These are phyloP conservation scores for Misgurnus anguillicaudatus DNA, from an alignment of 2,113 vertebrate genomes.

Conservation along the genomic window DNA sequence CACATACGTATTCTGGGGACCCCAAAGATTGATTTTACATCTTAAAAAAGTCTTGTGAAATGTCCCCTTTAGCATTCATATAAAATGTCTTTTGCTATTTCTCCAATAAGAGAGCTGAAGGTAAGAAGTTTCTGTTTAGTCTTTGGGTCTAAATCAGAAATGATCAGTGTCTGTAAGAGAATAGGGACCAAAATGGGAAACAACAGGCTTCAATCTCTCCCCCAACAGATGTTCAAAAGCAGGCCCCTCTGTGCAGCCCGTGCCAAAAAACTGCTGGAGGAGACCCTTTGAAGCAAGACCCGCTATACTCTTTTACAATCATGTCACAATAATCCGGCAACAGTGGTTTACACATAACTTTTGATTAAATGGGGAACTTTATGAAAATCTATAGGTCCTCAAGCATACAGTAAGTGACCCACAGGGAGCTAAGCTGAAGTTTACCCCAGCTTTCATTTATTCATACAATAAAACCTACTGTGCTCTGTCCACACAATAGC, in stretches of 20 bases:
- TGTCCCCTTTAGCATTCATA: too few relatives aligned
- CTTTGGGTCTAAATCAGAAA: too few relatives aligned
- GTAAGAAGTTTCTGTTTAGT: too few relatives aligned
- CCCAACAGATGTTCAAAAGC: slow-evolving; percentile 57
- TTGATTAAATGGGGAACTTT: slow-evolving; percentile 61
- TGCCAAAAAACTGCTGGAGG: slow-evolving; percentile 66
- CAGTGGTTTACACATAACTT: slow-evolving; percentile 69
- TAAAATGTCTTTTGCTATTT: too few relatives aligned
- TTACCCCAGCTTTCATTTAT: slow-evolving; percentile 55
- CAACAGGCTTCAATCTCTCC: slow-evolving; percentile 8
- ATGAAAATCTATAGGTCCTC: slow-evolving; percentile 46
- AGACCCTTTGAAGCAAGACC: slow-evolving; percentile 67
- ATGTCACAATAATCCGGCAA: slow-evolving; percentile 65
- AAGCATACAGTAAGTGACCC: slow-evolving; percentile 54
- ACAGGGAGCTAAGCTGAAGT: slow-evolving; percentile 52
- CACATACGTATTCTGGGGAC: too few relatives aligned
- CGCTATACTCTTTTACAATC: slow-evolving; percentile 66
- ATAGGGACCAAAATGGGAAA: background rate
- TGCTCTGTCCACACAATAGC: slow-evolving; percentile 26
- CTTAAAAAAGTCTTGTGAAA: too few relatives aligned
- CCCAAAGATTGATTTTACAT: too few relatives aligned
- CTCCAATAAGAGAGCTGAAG: too few relatives aligned
- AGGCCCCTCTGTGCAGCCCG: slow-evolving; percentile 49
- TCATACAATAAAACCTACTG: slow-evolving; percentile 39
- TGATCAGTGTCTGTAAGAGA: background rate